Conservation (phyloP, 2,113 vertebrate genomes). For the Nyctibius bracteatus region DNA sequence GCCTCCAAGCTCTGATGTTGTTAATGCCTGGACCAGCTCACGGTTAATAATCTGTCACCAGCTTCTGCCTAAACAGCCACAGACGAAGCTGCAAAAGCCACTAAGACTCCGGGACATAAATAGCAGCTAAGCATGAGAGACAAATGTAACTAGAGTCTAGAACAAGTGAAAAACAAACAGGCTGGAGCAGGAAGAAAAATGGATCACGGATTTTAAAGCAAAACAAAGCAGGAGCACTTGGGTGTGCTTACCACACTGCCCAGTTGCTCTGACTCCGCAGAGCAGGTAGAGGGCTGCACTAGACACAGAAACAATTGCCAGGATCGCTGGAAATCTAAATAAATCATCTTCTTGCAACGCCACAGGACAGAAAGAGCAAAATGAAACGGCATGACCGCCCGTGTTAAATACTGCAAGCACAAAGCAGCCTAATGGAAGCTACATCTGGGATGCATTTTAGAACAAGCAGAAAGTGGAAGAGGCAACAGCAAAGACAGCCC, state of each 20-base stretch:
- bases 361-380: background rate
- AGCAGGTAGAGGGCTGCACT: background rate
- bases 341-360: background rate
- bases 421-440: background rate
- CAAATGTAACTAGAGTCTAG: background rate
- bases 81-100: background rate
- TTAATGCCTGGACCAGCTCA: background rate
- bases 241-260: background rate
- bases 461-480: background rate
- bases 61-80: background rate
- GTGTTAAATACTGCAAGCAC: background rate
- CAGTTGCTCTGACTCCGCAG: background rate
- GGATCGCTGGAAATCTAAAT: background rate
- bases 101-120: background rate
- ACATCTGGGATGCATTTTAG: background rate
- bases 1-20: background rate
- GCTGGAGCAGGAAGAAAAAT: background rate
- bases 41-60: background rate
- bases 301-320: background rate
- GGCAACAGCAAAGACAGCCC: background rate
- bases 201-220: background rate
- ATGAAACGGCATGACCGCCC: rapidly evolving
- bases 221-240: background rate
- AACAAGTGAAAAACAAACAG: slow-evolving; percentile 18
- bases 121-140: background rate